phyloP scores from a whole-genome alignment of 1,140 invertebrate genomes.

The Macrobrachium nipponense region DNA sequence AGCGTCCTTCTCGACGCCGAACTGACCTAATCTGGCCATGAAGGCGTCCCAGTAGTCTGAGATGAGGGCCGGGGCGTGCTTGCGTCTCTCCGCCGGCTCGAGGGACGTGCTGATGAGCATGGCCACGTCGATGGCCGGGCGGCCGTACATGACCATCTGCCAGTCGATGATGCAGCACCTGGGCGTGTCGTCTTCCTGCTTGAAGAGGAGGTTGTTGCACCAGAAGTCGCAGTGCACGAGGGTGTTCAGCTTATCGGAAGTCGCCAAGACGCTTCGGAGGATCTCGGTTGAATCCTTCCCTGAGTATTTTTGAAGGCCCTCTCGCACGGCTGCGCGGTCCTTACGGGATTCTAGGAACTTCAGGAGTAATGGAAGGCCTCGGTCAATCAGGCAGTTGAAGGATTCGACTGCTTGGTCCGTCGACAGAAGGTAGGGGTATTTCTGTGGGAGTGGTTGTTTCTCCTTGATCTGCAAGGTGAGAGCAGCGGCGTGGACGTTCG shows the following conservation, averaged over 20 bases:
- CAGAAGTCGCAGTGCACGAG: constrained; percentile 56
- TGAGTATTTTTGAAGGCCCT: constrained; percentile 27
- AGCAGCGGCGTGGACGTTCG: constrained; percentile 39
- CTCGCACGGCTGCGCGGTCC: constrained; percentile 32
- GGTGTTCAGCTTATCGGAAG: constrained; percentile 46
- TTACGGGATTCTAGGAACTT: constrained; percentile 54
- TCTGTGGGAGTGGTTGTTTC: constrained; percentile 26
- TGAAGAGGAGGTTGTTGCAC: constrained; percentile 57
- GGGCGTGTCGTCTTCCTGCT: constrained; percentile 25
- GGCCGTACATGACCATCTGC: constrained; percentile 51
- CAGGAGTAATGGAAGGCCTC: constrained; percentile 45
- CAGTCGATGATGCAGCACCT: constrained; percentile 56
- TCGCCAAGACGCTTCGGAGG: constrained; percentile 21
- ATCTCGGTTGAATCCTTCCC: constrained; percentile 19
- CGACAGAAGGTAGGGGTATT: constrained; percentile 46
- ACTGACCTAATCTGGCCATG: constrained; percentile 36
- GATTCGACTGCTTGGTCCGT: constrained; percentile 45
- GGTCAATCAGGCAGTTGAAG: constrained; percentile 49
- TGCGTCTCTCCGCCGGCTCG: constrained; percentile 23
- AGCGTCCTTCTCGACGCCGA: constrained; percentile 26
- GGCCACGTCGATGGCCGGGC: constrained; percentile 52
- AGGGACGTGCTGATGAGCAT: constrained; percentile 40
- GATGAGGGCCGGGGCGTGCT: constrained; percentile 27
- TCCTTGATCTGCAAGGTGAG: constrained; percentile 39
- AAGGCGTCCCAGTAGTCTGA: constrained; percentile 46